Base-by-base conservation (phyloP, 2,797 vertebrate species). In the Lemur catta region DNA sequence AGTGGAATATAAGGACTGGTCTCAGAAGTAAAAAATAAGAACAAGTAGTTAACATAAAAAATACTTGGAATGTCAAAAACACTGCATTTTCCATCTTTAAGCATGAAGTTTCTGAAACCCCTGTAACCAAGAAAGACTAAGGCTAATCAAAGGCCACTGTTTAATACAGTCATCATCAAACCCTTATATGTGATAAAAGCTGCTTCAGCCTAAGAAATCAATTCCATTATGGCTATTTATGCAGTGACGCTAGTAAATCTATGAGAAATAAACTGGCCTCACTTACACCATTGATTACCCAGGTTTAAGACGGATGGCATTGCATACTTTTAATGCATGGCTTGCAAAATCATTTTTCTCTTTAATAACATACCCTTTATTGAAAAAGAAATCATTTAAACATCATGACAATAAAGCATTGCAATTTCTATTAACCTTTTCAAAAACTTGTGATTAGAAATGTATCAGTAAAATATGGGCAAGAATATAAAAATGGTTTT, bases 211-310 rank as follows among this genome's bases (percentile, higher is more conserved):
- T 95, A 91, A 93, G 76, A 84, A 96, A 98, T 98, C 98, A 97
- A 98, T 98, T 97, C 97, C 97, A 98, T 98, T 98, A 98, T 95
- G 96, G 97, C 98, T 98, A 98, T 98, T 98, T 98, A 98, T 97
- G 97, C 97, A 98, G 94, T 67, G 82, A 98, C 0, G 26, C 78
- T 81, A 94, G 94, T 91, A 97, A 97, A 96, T 98, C 97, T 96
- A 98, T 97, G 97, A 97, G 97, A 96, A 97, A 98, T 98, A 98
- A 97, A 98, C 26, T 61, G 92, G 98, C 93, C 95, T 97, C 82
- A 97, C 98, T 98, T 98, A 98, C 94, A 93, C 97, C 98, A 98
- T 98, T 98, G 98, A 98, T 98, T 97, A 97, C 76, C 85, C 80
- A 97, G 98, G 93, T 94, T 97, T 96, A 98, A 98, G 98, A 98